phyloP scores from a whole-genome alignment of 2,113 vertebrate genomes.

The Picathartes gymnocephalus region DNA sequence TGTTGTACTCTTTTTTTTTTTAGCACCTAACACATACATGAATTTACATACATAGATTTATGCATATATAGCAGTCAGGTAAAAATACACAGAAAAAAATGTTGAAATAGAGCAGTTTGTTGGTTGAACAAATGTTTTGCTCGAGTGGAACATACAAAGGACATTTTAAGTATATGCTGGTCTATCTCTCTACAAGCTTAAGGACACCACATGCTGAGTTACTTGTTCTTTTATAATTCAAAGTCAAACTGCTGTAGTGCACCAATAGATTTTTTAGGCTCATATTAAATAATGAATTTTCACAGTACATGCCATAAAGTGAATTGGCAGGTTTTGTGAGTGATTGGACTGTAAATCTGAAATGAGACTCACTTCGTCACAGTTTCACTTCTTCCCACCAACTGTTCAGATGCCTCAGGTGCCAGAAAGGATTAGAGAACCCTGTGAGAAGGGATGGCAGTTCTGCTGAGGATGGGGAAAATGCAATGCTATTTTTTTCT shows the following conservation, averaged over 20 bases:
- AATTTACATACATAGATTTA: neutral
- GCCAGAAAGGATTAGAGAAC: slow-evolving; percentile 64
- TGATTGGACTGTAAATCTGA: slow-evolving; percentile 53
- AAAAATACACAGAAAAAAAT: neutral
- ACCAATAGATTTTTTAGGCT: slow-evolving; percentile 4
- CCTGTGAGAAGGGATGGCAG: slow-evolving; percentile 65
- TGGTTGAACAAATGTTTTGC: neutral
- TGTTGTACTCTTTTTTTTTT: neutral
- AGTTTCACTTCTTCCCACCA: slow-evolving; percentile 52
- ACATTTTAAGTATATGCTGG: neutral
- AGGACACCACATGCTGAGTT: neutral
- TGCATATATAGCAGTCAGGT: neutral
- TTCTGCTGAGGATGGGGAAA: slow-evolving; percentile 66
- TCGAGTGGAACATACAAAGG: neutral
- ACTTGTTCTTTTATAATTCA: neutral
- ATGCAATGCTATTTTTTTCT: slow-evolving; percentile 44
- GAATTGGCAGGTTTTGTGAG: slow-evolving; percentile 35
- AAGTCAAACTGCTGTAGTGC: neutral
- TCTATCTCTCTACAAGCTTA: neutral
- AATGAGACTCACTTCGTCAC: slow-evolving; percentile 29
- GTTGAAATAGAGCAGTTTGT: neutral
- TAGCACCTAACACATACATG: neutral
- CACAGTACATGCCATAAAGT: slow-evolving; percentile 29
- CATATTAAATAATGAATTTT: slow-evolving; percentile 49
- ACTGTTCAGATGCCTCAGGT: slow-evolving; percentile 62